Evolutionary conservation across 2,113 vertebrate genomes (phyloP), one percentile per base, ranked within the genome.

Genomic region (Ursus arctos): DNA sequence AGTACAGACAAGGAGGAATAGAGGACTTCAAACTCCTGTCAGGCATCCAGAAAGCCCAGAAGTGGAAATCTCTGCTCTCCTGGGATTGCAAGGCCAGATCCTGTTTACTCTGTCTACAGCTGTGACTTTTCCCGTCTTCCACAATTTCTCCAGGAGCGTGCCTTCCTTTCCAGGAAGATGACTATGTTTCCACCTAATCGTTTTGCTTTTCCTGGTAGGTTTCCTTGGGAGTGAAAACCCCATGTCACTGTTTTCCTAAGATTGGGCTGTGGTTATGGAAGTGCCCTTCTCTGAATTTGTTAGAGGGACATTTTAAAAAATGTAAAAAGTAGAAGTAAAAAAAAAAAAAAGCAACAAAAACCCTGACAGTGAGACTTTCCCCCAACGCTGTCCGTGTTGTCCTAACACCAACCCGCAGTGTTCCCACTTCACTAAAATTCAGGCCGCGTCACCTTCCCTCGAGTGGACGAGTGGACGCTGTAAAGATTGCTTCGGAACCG

Each of bases 101-200:
- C 85, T 88, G 61, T 65, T 97, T 43, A 69, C 65, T 71, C 51
- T 49, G 19, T 51, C 31, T 36, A 18, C 1, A 14, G 19, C 55
- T 22, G 26, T 51, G 51, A 67, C 81, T 81, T 65, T 81, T 86
- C 77, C 63, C 57, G 15, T 77, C 63, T 76, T 80, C 31, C 11
- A 1, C 4, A n/a, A 36, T 95, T 83, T 94, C 80, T 87, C 74
- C 49, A 19, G 47, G 49, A 40, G 1, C 13, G 4, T 8, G 91
- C 53, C 92, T 97, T 94, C 55, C 51, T 96, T 95, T 80, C 69
- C 33, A 92, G 74, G 22, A 83, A 47, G 47, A 22, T 95, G 74
- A 87, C 65, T 11, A n/a, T 40, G 65, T 72, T 87, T 36, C 84
- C 4, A 8, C 7, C n/a, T 31, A 57, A 71, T 89, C 2, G 28